Percentiles rank a stretch among this genome's conserved stretches.
Conservation (phyloP, 2,113 vertebrate species). For the Melanotaenia duboulayi region DNA sequence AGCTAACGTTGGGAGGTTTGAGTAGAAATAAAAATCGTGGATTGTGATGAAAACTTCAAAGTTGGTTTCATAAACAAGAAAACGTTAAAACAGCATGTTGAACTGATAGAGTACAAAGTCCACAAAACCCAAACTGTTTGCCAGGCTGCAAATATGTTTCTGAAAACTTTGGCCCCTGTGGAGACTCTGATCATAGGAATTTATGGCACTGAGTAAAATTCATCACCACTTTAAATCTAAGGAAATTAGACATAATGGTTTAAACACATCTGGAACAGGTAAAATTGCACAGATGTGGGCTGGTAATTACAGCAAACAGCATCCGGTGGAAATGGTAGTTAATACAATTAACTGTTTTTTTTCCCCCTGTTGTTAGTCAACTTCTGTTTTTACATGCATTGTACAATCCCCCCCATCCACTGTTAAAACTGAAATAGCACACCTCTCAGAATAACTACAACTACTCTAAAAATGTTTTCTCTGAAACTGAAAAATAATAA, state of each 20-base stretch:
- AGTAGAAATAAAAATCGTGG: slow-evolving; percentile 7
- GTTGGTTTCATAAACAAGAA: slow-evolving; percentile 9
- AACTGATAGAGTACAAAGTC: background rate
- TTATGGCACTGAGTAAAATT: slow-evolving; percentile 54
- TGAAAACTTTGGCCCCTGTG: slow-evolving; percentile 41
- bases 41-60: slow-evolving; percentile 12
- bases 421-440: slow-evolving; percentile 4
- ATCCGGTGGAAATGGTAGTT: slow-evolving; percentile 35
- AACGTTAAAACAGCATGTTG: slow-evolving; percentile 20
- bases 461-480: background rate
- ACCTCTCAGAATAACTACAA: background rate
- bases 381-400: slow-evolving; percentile 31
- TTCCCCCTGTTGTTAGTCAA: slow-evolving; percentile 26
- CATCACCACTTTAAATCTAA: slow-evolving; percentile 36
- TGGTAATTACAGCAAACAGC: slow-evolving; percentile 35
- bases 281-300: slow-evolving; percentile 64
- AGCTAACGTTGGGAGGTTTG: background rate
- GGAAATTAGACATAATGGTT: slow-evolving; percentile 39
- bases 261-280: slow-evolving; percentile 25
- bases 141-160: slow-evolving; percentile 4
- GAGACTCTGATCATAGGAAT: slow-evolving; percentile 49
- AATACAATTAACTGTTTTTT: slow-evolving; percentile 17
- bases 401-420: slow-evolving; percentile 1
- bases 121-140: slow-evolving; percentile 28
- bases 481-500: background rate